A percentile compares a stretch with the other conserved stretches of the same genome.
Evolutionary conservation across 2,113 vertebrate genomes (phyloP).

Genomic region (Poeciliopsis prolifica): DNA sequence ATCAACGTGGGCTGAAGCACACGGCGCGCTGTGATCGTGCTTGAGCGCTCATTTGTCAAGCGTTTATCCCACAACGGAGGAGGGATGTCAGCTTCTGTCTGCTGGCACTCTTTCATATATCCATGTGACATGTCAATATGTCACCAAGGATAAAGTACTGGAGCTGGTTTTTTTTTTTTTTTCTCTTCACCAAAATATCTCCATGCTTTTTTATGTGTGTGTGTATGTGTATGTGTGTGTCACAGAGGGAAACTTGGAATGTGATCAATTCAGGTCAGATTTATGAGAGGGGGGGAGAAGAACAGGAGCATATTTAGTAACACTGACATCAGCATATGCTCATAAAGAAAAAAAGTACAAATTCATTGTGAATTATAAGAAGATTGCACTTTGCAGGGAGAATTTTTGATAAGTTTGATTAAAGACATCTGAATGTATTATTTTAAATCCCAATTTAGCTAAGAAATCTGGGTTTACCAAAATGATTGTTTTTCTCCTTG

Average conservation of each 20-base stretch:
- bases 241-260: constrained; percentile 35
- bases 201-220: constrained; percentile 49
- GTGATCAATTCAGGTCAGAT: constrained; percentile 7
- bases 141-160: constrained; percentile 66
- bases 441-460: background rate
- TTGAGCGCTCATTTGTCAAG: constrained; percentile 71
- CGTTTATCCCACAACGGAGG: constrained; percentile 67
- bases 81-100: constrained; percentile 71
- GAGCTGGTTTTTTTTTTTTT: constrained; percentile 44
- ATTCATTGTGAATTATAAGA: no score
- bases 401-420: background rate
- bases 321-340: background rate
- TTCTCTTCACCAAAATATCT: constrained; percentile 65
- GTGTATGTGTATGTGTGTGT: constrained; percentile 41
- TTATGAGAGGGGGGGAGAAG: background rate
- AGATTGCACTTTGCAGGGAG: background rate
- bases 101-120: constrained; percentile 70
- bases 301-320: background rate
- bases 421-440: background rate
- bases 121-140: constrained; percentile 72
- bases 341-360: background rate
- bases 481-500: constrained; percentile 37
- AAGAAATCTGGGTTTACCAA: background rate
- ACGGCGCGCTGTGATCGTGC: constrained; percentile 62
- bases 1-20: constrained; percentile 67